A percentile compares a stretch with the other conserved stretches of the same genome.
These are phyloP conservation scores for Saguinus midas DNA, from an alignment of 2,113 vertebrate species.

Conservation along the genomic window DNA sequence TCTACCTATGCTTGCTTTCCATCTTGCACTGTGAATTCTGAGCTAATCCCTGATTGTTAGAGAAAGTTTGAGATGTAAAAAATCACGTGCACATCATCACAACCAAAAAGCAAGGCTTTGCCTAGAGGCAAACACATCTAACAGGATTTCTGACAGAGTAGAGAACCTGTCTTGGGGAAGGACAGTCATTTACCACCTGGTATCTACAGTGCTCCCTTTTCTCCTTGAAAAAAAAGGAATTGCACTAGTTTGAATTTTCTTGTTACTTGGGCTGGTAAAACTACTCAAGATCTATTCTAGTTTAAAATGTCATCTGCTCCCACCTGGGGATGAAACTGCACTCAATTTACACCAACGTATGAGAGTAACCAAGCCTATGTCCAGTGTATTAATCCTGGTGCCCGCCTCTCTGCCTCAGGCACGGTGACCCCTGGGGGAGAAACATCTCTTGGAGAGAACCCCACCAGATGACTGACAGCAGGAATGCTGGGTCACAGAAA, in stretches of 20 bases:
- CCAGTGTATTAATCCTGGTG: not conserved
- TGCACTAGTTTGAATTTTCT: conserved; percentile 37
- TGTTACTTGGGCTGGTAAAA: not conserved
- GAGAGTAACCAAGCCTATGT: not conserved
- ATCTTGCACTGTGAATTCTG: not conserved
- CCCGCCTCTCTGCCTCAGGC: not conserved
- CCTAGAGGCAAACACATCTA: not conserved
- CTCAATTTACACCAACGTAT: not conserved
- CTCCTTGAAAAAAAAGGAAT: not conserved
- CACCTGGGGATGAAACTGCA: conserved; percentile 21
- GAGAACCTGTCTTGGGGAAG: not conserved
- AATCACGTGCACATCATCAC: not conserved
- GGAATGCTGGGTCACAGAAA: conserved; percentile 68
- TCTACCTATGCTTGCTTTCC: not conserved
- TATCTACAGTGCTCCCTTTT: not conserved
- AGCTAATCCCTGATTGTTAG: not conserved
- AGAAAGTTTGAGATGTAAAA: not conserved
- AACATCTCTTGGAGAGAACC: not conserved
- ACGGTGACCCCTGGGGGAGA: conserved; percentile 23
- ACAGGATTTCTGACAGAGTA: not conserved
- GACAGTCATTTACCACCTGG: not conserved
- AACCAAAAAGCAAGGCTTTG: not conserved
- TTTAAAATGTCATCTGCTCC: conserved; percentile 60
- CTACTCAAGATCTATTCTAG: not conserved
- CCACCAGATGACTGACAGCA: conserved; percentile 64